Conservation (phyloP, 1,140 invertebrate species). For the Scaptomyza graminum region DNA sequence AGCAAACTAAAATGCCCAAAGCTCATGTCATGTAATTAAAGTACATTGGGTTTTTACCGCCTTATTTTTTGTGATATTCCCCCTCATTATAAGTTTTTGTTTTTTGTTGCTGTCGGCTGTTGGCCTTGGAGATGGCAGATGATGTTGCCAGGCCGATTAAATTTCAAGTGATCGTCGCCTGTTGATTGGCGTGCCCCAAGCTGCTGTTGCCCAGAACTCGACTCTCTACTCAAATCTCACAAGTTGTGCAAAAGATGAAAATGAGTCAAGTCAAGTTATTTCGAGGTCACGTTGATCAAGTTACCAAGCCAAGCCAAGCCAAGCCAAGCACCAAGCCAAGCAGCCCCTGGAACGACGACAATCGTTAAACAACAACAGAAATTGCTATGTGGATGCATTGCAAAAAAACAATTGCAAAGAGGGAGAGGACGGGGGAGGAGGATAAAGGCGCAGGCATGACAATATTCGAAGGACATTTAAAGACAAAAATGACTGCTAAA, state of each 20-base stretch:
- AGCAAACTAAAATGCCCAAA: conserved; percentile 15
- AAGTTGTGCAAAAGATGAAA: conserved; percentile 19
- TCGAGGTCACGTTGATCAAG: conserved; percentile 53
- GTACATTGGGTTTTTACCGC: conserved; percentile 11
- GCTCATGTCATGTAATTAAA: conserved; percentile 32
- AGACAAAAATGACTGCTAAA: no score
- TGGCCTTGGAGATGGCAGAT: conserved; percentile 37
- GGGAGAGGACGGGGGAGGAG: not conserved
- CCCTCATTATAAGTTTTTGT: conserved; percentile 12
- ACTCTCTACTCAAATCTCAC: conserved; percentile 11
- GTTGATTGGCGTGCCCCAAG: conserved; percentile 10
- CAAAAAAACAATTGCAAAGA: not conserved
- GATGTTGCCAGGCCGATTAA: conserved; percentile 47
- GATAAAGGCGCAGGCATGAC: conserved; percentile 10
- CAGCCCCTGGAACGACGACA: conserved; percentile 4
- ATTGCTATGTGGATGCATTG: conserved; percentile 8
- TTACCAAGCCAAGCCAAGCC: conserved; percentile 36
- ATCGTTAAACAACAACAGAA: conserved; percentile 29
- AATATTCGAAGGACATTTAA: conserved; percentile 34
- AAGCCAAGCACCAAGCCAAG: conserved; percentile 29
- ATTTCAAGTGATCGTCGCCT: conserved; percentile 56
- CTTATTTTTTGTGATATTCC: conserved; percentile 8
- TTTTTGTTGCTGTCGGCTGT: not conserved
- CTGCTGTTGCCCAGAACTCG: conserved; percentile 12
- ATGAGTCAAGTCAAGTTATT: conserved; percentile 50